Evolutionary conservation across 2,113 vertebrate genomes (phyloP), one percentile per base, ranked within the genome.

Genomic region (Phylloscopus trochilus): DNA sequence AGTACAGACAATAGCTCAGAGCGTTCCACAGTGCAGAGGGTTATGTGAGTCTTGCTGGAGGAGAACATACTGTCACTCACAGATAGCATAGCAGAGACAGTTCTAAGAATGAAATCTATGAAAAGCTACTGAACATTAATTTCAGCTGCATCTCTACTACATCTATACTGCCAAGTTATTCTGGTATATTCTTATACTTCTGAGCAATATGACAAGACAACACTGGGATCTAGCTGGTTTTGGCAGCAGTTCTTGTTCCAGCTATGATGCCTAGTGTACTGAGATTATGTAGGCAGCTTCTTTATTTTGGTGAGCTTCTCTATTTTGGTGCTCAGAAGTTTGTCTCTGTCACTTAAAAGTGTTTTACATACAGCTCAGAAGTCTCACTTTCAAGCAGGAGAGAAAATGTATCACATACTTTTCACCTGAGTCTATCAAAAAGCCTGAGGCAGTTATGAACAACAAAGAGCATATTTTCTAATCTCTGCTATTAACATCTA

Each of bases 21-120:
- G 30, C 3, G 2, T 30, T 84, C 39, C 39, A 33, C 2, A 70
- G 55, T 3, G 8, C 63, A 62, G 35, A 63, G 46, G 33, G 73
- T 78, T 82, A 33, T 22, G 31, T 1, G 47, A 87, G 53, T 69
- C 83, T 39, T 68, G 52, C 67, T 68, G 46, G 17, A 94, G 58
- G 16, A 94, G 64, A 91, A 85, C 35, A 60, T 4, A n/a, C 63
- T 30, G 68, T 23, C 73, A 77, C 83, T 59, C 85, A 90, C 87
- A 96, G 87, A 94, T 83, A 81, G 91, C 68, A 53, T 1, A 13
- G 68, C 1, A 91, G 73, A 89, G 35, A 67, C 19, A 41, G 80
- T 62, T 92, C 77, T 87, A 95, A 91, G 89, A 91, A 92, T 62
- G 74, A 82, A 87, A 74, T 83, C 78, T 88, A 70, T 59, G 47